These are phyloP conservation scores for Hyperoplus lanceolatus DNA, from an alignment of 2,797 vertebrate genomes.

Conservation along the genomic window DNA sequence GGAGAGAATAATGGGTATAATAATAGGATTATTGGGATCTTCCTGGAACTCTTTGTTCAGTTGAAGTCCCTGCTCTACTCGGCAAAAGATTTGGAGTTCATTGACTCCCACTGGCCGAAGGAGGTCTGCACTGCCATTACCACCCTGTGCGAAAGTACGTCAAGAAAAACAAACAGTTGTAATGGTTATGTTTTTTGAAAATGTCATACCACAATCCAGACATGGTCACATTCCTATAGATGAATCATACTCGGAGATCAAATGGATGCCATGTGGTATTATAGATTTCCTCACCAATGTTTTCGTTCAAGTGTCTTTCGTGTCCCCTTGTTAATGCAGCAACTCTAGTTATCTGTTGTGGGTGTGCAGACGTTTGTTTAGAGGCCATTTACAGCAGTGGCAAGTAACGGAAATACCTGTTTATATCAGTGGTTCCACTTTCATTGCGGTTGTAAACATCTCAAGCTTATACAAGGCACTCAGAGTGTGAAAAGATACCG, in stretches of 20 bases:
- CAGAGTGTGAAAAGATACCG: constrained; percentile 8
- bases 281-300: constrained; percentile 38
- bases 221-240: constrained; percentile 28
- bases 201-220: constrained; percentile 54
- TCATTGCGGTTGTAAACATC: constrained; percentile 71
- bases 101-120: constrained; percentile 20
- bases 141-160: constrained; percentile 44
- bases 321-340: constrained; percentile 10
- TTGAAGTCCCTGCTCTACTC: constrained; percentile 3
- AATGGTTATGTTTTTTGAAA: constrained; percentile 57
- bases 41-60: constrained; percentile 8
- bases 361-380: constrained; percentile 29
- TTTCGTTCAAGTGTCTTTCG: constrained; percentile 40
- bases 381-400: constrained; percentile 56
- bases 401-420: constrained; percentile 72
- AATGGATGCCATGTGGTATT: constrained; percentile 68
- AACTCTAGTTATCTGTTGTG: constrained; percentile 55
- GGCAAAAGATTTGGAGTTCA: constrained; percentile 35
- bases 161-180: constrained; percentile 57
- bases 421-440: constrained; percentile 67
- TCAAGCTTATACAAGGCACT: constrained; percentile 51
- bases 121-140: constrained; percentile 52
- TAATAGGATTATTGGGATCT: neutral
- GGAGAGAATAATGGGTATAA: neutral
- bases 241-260: constrained; percentile 56